Conservation (phyloP, 2,888 invertebrate genomes). For the Lithophane socia region DNA sequence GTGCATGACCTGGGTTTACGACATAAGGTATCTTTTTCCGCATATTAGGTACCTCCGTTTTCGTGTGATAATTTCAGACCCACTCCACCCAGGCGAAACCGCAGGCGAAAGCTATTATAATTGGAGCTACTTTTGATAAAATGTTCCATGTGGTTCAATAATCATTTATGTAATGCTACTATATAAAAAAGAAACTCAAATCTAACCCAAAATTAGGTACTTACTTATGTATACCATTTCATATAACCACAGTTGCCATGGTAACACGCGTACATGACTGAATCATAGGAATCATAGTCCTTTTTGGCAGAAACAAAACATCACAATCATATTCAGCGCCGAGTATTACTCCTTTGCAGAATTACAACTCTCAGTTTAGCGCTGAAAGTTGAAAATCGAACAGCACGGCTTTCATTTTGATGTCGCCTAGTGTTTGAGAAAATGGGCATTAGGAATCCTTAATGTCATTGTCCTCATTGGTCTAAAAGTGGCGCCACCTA, state of each 20-base stretch:
- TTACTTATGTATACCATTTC: not conserved
- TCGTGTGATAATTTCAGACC: not conserved
- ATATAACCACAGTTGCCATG: constrained; percentile 16
- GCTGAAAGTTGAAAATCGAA: not conserved
- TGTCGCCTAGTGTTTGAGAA: too few species aligned
- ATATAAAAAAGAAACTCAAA: not conserved
- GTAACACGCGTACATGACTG: constrained; percentile 3
- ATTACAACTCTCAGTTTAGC: not conserved
- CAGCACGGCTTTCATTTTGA: not conserved
- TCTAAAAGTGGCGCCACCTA: constrained; percentile 2
- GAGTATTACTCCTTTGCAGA: not conserved
- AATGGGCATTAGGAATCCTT: not conserved
- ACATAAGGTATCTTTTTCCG: not conserved
- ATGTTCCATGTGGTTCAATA: not conserved
- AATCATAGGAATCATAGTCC: not conserved
- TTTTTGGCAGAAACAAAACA: not conserved
- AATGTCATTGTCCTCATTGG: not conserved
- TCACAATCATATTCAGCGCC: constrained; percentile 8
- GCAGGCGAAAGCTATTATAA: not conserved
- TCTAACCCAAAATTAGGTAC: not conserved
- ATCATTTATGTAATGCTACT: not conserved
- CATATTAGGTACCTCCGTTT: not conserved
- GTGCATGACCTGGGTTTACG: not conserved
- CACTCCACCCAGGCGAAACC: not conserved
- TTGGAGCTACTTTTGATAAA: not conserved